phyloP scores from a whole-genome alignment of 2,113 vertebrate genomes.

The Myocastor coypus region DNA sequence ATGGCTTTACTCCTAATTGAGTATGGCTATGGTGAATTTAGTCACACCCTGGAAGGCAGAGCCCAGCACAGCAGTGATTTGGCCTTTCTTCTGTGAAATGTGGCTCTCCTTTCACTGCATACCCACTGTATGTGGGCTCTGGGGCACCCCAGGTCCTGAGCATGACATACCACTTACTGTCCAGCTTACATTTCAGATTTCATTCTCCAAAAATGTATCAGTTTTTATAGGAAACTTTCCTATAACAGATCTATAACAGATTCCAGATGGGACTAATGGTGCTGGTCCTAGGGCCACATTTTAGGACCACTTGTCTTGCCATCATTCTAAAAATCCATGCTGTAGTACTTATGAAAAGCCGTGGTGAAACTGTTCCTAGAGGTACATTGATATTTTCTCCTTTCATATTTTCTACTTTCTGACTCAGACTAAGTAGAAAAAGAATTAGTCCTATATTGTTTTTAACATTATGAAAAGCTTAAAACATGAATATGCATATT shows the following conservation, averaged over 20 bases:
- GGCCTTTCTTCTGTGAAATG: not conserved
- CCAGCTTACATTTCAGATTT: constrained; percentile 37
- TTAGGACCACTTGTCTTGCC: not conserved
- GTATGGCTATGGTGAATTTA: constrained; percentile 15
- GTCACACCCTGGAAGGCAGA: constrained; percentile 23
- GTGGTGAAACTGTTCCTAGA: not conserved
- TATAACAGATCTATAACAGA: no score
- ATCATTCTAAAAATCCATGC: not conserved
- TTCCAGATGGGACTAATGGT: not conserved
- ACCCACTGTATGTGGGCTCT: not conserved
- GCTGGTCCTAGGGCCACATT: not conserved
- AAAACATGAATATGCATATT: constrained; percentile 46
- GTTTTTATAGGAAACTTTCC: not conserved
- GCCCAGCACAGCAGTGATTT: constrained; percentile 1
- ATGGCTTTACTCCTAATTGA: constrained; percentile 54
- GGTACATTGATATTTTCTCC: constrained; percentile 9
- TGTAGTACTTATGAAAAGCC: not conserved
- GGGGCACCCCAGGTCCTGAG: not conserved
- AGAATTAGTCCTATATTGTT: not conserved
- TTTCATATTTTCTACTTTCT: no score
- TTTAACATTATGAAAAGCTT: constrained; percentile 39
- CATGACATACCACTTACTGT: not conserved
- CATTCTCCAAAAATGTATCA: not conserved
- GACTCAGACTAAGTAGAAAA: constrained; percentile 45
- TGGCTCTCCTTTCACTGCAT: not conserved